Percentiles rank a stretch among this genome's conserved stretches.
Evolutionary conservation across 2,888 invertebrate species (phyloP).

Genomic region (Eupithecia exiguata): DNA sequence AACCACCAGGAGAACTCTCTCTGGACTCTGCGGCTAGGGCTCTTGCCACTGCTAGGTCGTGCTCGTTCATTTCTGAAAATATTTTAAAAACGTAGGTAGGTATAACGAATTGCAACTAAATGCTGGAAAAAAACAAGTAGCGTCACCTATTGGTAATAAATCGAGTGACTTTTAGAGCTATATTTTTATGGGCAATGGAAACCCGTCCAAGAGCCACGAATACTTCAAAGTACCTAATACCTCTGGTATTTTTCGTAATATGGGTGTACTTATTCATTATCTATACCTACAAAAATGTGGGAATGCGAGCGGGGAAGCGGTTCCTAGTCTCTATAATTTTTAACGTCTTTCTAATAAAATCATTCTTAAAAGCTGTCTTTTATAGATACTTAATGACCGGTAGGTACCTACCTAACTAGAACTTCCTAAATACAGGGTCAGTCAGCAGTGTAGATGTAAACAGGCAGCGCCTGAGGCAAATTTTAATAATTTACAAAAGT

Average conservation of each 20-base stretch:
- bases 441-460: not conserved
- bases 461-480: not conserved
- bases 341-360: not conserved
- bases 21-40: conserved; percentile 86
- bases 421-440: not conserved
- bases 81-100: not conserved
- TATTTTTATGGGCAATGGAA: too few species aligned
- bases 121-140: not conserved
- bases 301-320: not conserved
- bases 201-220: too few species aligned
- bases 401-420: not conserved
- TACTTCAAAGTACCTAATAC: too few species aligned
- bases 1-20: conserved; percentile 83
- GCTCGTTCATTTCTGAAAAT: conserved; percentile 85
- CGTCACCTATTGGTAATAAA: not conserved
- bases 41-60: conserved; percentile 88
- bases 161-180: too few species aligned
- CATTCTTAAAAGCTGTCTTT: not conserved
- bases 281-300: not conserved
- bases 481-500: conserved; percentile 25
- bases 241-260: too few species aligned
- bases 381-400: too few species aligned
- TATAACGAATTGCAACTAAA: not conserved
- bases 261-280: too few species aligned
- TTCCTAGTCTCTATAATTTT: not conserved